Evolutionary conservation across 30 jellyfish, hydroid and myxozoan genomes (phyloP).

Genomic region (Chrysaora quinquecirrha): DNA sequence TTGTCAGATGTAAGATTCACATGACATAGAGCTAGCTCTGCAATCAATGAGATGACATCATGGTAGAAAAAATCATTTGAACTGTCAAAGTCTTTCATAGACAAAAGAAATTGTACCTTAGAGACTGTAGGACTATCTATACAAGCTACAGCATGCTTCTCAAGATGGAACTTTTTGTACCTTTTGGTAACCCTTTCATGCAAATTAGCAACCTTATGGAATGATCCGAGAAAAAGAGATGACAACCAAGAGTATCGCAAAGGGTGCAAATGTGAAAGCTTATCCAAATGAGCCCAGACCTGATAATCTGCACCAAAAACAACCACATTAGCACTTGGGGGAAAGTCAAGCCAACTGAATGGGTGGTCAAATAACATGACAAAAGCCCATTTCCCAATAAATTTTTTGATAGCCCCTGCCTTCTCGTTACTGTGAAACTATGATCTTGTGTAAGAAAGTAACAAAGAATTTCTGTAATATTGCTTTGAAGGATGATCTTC

Average conservation of each 20-base stretch:
- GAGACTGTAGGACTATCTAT: conserved; percentile 22
- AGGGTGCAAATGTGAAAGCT: no score
- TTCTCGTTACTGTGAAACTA: no score
- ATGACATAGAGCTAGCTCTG: conserved; percentile 3
- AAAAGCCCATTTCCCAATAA: conserved; percentile 19
- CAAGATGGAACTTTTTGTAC: conserved; percentile 44
- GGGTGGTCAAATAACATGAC: conserved; percentile 32
- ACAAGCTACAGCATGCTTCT: conserved; percentile 42
- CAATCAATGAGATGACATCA: conserved; percentile 40
- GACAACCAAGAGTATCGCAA: conserved; percentile 49
- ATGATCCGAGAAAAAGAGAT: conserved; percentile 34
- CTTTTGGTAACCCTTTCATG: conserved; percentile 36
- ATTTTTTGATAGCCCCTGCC: background rate
- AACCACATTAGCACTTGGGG: conserved; percentile 6
- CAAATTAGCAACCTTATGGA: conserved; percentile 23
- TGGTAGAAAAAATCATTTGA: conserved; percentile 35
- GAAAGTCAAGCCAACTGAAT: conserved; percentile 38
- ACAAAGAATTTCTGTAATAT: background rate
- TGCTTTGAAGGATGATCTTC: background rate
- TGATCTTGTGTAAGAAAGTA: no score
- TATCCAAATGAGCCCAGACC: no score
- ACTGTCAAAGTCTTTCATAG: conserved; percentile 52
- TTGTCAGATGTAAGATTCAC: background rate
- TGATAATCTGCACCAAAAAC: no score
- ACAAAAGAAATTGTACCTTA: no score